Evolutionary conservation across 1,140 invertebrate species (phyloP), one percentile per base, ranked within the genome.

Genomic region (Gonioctena quinquepunctata): DNA sequence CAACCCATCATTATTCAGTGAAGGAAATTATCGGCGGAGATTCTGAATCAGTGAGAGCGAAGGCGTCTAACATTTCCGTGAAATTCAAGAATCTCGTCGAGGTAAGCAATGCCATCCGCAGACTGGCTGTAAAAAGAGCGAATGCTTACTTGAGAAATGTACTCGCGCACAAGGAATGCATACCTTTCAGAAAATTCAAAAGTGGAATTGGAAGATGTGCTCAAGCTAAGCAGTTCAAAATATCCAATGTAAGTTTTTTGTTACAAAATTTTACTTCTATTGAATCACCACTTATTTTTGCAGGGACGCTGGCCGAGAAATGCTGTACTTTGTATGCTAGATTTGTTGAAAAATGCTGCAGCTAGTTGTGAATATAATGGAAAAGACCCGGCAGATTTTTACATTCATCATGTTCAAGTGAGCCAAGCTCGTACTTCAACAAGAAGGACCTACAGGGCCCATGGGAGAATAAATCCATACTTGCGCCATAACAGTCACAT

Each of bases 241-340:
- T 69, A 7, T 61, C 61, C 3, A 68, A 68, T 48, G 77, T 79
- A 74, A 73, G 67, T n/a, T n/a, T n/a, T n/a, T n/a, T n/a, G n/a
- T n/a, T n/a, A n/a, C n/a, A n/a, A n/a, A n/a, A n/a, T n/a, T n/a
- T n/a, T n/a, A n/a, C n/a, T n/a, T n/a, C n/a, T n/a, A n/a, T n/a
- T n/a, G 11, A 8, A n/a, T 13, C 27, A 22, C 42, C n/a, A 16
- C 11, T 25, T 25, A 60, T 49, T 27, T 27, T 66, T 68, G 70
- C 7, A 79, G 72, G 78, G 78, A 33, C 71, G 77, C 33, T 79
- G 78, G 77, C 77, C 77, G 0, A n/a, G 68, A 66, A 79, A 79
- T 64, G 71, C 75, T 0, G 74, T 49, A 5, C 70, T 76, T 65
- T 70, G 71, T 60, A 16, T 78, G n/a, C 60, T 72, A 42, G 66